Evolutionary conservation across 2,888 invertebrate species (phyloP).

Genomic region (Philhelius pedissequus): DNA sequence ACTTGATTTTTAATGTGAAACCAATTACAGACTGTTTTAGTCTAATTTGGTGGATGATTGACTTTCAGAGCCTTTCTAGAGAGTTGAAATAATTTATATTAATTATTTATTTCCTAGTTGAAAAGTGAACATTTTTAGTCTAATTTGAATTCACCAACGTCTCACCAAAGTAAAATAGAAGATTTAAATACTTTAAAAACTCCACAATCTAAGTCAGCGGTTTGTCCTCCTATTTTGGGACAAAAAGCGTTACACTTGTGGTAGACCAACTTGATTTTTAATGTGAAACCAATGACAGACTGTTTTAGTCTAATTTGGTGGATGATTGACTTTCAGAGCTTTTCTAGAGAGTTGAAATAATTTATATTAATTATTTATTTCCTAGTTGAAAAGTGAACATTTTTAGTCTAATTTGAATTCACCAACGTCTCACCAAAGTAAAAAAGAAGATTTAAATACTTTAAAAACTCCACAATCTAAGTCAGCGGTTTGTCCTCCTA

Average conservation of each 20-base stretch:
- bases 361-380: conserved; percentile 32
- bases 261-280: conserved; percentile 71
- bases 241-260: conserved; percentile 73
- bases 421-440: too few species aligned
- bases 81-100: not conserved
- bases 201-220: conserved; percentile 47
- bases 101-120: conserved; percentile 23
- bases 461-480: conserved; percentile 13
- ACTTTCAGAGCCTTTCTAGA: conserved; percentile 24
- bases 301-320: conserved; percentile 74
- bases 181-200: too few species aligned
- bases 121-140: conserved; percentile 1
- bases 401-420: too few species aligned
- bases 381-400: conserved; percentile 41
- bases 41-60: conserved; percentile 56
- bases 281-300: conserved; percentile 60
- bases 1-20: conserved; percentile 62
- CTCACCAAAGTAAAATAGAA: too few species aligned
- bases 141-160: too few species aligned
- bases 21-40: conserved; percentile 73
- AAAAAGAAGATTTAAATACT: too few species aligned
- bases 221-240: conserved; percentile 69
- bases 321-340: conserved; percentile 70
- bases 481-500: conserved; percentile 68
- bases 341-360: conserved; percentile 23